These are phyloP conservation scores for Magallana ariakensis DNA, from an alignment of 1,140 invertebrate genomes.

Conservation along the genomic window DNA sequence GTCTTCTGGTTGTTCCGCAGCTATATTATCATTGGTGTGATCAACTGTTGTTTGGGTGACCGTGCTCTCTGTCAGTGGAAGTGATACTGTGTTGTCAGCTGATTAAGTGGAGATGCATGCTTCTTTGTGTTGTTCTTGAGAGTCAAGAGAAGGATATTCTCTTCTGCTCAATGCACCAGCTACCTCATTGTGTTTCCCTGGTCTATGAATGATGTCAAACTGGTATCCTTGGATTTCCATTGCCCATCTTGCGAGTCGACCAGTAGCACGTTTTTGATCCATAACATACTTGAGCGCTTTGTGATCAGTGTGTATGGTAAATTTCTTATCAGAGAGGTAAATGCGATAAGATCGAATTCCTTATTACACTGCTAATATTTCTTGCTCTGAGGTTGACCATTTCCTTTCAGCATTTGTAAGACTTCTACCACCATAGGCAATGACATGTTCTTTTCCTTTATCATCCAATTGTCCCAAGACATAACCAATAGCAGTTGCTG, in stretches of 20 bases:
- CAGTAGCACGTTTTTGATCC: constrained; percentile 28
- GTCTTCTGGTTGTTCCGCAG: too few relatives aligned
- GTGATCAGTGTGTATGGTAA: constrained; percentile 55
- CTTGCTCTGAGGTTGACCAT: constrained; percentile 49
- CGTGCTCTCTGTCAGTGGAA: too few relatives aligned
- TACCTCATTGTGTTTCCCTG: constrained; percentile 34
- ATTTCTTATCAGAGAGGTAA: constrained; percentile 42
- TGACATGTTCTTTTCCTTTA: constrained; percentile 51
- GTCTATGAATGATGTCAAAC: constrained; percentile 48
- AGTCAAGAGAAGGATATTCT: constrained; percentile 46
- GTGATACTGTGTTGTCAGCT: background rate
- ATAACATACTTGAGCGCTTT: constrained; percentile 22
- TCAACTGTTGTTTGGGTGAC: too few relatives aligned
- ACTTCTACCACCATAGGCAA: constrained; percentile 51
- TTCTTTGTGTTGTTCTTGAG: constrained; percentile 28
- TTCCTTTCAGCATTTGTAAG: constrained; percentile 42
- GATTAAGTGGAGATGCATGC: background rate
- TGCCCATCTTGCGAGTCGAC: constrained; percentile 50
- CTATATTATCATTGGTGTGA: too few relatives aligned
- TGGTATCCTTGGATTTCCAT: constrained; percentile 52
- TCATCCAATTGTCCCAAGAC: constrained; percentile 56
- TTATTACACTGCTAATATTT: constrained; percentile 53
- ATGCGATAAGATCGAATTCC: constrained; percentile 43
- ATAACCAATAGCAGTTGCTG: constrained; percentile 46
- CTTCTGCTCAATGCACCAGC: constrained; percentile 48